Conservation (phyloP, 2,888 invertebrate genomes). For the Aporophyla lueneburgensis region DNA sequence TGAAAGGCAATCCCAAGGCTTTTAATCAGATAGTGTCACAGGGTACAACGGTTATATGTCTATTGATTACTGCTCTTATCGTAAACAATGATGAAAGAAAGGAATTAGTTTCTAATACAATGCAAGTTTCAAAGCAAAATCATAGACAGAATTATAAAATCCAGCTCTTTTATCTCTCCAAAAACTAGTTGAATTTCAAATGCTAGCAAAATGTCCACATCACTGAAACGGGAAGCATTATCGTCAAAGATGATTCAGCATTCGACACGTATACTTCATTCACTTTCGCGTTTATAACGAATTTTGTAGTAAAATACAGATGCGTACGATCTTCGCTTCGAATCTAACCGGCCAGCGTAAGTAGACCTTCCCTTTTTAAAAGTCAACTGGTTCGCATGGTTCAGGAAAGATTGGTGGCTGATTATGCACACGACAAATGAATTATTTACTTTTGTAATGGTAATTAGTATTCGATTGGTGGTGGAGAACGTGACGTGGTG, state of each 20-base stretch:
- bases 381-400: conserved; percentile 14
- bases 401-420: conserved; percentile 63
- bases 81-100: neutral
- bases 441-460: conserved; percentile 75
- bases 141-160: neutral
- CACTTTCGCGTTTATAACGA: conserved; percentile 69
- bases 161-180: neutral
- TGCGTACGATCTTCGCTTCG: conserved; percentile 48
- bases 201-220: neutral
- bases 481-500: conserved; percentile 66
- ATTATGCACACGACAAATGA: conserved; percentile 72
- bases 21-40: neutral
- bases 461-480: conserved; percentile 77
- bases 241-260: conserved; percentile 56
- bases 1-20: neutral
- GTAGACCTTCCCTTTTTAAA: conserved; percentile 12
- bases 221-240: conserved; percentile 46
- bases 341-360: conserved; percentile 46
- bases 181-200: neutral
- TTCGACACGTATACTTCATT: conserved; percentile 64
- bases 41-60: too few relatives aligned
- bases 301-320: conserved; percentile 59
- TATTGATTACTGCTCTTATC: neutral
- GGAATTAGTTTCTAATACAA: neutral
- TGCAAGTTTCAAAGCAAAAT: neutral